Percentiles rank a stretch among this genome's conserved stretches.
These are phyloP conservation scores for Zaprionus africanus DNA, from an alignment of 1,140 invertebrate species.

Conservation along the genomic window DNA sequence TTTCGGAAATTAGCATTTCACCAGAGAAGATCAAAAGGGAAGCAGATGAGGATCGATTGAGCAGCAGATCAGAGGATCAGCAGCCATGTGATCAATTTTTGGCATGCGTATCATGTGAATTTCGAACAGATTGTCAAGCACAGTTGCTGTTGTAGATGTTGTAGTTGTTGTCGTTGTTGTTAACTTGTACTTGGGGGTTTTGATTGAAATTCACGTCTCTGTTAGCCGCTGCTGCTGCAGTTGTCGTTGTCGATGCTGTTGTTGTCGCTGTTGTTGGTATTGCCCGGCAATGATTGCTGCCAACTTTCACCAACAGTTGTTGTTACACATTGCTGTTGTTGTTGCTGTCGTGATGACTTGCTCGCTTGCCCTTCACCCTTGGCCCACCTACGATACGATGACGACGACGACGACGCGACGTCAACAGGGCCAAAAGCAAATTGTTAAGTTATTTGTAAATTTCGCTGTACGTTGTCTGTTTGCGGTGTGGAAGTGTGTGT, in stretches of 20 bases:
- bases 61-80: neutral
- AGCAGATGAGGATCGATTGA: constrained; percentile 10
- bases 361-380: constrained; percentile 40
- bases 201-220: constrained; percentile 77
- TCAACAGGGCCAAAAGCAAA: constrained; percentile 73
- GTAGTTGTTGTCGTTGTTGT: neutral
- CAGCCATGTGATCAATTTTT: constrained; percentile 12
- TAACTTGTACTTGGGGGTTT: constrained; percentile 35
- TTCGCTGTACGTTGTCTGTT: constrained; percentile 56
- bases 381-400: constrained; percentile 20
- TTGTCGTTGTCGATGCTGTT: constrained; percentile 47
- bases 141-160: neutral
- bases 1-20: constrained; percentile 43
- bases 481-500: constrained; percentile 1
- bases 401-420: constrained; percentile 9
- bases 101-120: constrained; percentile 31
- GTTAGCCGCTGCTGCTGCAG: constrained; percentile 61
- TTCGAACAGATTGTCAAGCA: constrained; percentile 14
- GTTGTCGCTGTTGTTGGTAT: constrained; percentile 54
- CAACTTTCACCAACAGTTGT: constrained; percentile 71
- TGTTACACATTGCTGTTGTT: constrained; percentile 40
- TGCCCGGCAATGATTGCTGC: constrained; percentile 71
- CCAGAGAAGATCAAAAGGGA: neutral
- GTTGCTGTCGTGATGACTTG: constrained; percentile 51
- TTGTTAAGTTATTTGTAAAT: constrained; percentile 81